Base-by-base conservation (phyloP, 2,888 invertebrate genomes). In the Clunio marinus region DNA sequence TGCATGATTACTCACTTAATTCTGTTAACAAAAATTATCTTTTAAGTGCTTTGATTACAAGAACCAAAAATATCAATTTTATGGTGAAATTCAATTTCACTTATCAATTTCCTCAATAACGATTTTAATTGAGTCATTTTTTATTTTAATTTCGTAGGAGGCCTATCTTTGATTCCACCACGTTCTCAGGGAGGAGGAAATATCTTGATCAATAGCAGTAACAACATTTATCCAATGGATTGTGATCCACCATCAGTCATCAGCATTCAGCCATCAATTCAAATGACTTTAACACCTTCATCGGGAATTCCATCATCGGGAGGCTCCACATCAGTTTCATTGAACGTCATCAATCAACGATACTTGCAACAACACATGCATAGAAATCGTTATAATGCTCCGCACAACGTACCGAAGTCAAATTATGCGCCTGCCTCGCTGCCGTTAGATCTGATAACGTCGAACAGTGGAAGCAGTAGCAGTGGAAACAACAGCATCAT, bases 241-340 rank as follows among this genome's bases (percentile, higher is more conserved):
- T 92, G 91, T 81, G 88, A 88, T 77, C 85, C 86, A 72, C 86
- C 87, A 68, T 82, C 81, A 70, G 80, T 81, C 55, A 75, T 77
- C 70, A 74, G 71, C 62, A 72, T 73, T 45, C 74, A 72, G 69
- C 71, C 70, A 78, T 80, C 41, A 72, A 75, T 70, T 76, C 80
- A 35, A 24, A 15, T 32, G 55, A 51, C 10, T 46, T 75, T 79
- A 74, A 76, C 70, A 72, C 57, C 70, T 69, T 59, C 70, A 69
- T 68, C 71, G 71, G 67, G 22, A 69, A 62, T 71, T 71, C 63
- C 72, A 72, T 69, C 73, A 72, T 69, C 71, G 69, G 58, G 71
- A 71, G 57, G 72, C 72, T 51, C 68, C 69, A 69, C 72, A 70
- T 68, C 70, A 72, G 37, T 71, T 72, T 71, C 70, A 58, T 70